Conservation (phyloP, 1,140 invertebrate genomes). For the Drosophila littoralis region DNA sequence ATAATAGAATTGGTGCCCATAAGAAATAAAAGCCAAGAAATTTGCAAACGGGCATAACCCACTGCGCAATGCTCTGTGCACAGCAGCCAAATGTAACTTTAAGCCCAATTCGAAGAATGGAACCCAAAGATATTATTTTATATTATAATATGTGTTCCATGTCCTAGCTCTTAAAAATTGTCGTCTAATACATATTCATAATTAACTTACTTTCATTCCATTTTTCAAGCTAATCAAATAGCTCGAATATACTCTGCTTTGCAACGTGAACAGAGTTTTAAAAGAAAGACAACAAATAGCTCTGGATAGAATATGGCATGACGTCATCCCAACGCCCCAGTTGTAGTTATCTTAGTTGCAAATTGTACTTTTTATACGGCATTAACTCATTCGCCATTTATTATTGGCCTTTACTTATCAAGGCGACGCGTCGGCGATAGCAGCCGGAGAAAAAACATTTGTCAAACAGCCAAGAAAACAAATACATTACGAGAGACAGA, state of each 20-base stretch:
- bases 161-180: no score
- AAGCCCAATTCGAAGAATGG: no score
- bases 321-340: slow-evolving; percentile 18
- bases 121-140: no score
- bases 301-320: not conserved
- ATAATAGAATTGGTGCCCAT: slow-evolving; percentile 9
- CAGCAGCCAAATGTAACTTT: no score
- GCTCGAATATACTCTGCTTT: no score
- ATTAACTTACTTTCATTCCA: no score
- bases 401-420: slow-evolving; percentile 31
- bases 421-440: slow-evolving; percentile 11
- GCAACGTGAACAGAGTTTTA: no score
- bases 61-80: not conserved
- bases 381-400: slow-evolving; percentile 32
- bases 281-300: not conserved
- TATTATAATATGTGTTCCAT: no score
- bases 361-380: slow-evolving; percentile 29
- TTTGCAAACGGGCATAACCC: no score
- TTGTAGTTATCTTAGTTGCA: slow-evolving; percentile 17
- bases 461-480: slow-evolving; percentile 1
- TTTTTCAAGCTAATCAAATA: no score
- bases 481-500: not conserved
- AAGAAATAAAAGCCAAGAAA: not conserved
- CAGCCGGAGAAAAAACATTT: slow-evolving; percentile 12
- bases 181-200: no score